These are phyloP conservation scores for Sesamia inferens DNA, from an alignment of 2,888 invertebrate species.

Conservation along the genomic window DNA sequence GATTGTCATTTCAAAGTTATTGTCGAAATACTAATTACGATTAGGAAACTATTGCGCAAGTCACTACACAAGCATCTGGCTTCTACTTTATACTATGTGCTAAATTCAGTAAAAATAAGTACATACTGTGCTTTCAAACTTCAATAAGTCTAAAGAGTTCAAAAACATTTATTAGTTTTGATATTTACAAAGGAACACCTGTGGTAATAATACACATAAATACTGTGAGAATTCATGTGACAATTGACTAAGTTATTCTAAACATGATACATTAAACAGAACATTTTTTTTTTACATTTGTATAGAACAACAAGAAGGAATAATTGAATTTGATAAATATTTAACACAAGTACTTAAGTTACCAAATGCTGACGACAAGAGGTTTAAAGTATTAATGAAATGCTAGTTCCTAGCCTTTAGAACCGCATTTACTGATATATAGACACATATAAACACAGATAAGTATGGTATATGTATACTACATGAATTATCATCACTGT, in stretches of 20 bases:
- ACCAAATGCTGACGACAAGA: slow-evolving; percentile 32
- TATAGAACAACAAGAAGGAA: not conserved
- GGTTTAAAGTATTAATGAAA: slow-evolving; percentile 21
- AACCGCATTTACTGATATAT: slow-evolving; percentile 5
- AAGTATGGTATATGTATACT: slow-evolving; percentile 35
- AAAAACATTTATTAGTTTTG: slow-evolving; percentile 47
- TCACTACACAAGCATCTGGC: slow-evolving; percentile 68
- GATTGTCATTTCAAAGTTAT: slow-evolving; percentile 73
- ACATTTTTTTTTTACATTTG: slow-evolving; percentile 12
- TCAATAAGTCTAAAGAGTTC: slow-evolving; percentile 37
- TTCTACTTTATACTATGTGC: slow-evolving; percentile 67
- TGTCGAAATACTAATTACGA: slow-evolving; percentile 69
- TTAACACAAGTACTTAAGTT: slow-evolving; percentile 17
- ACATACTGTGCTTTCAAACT: slow-evolving; percentile 65
- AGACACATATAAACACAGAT: slow-evolving; percentile 25
- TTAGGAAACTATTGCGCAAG: slow-evolving; percentile 60
- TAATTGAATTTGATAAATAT: slow-evolving; percentile 8
- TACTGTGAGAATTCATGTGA: slow-evolving; percentile 33
- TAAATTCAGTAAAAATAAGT: slow-evolving; percentile 65
- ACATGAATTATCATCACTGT: slow-evolving; percentile 27
- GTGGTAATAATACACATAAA: slow-evolving; percentile 45
- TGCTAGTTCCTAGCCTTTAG: slow-evolving; percentile 6
- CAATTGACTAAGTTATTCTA: slow-evolving; percentile 51
- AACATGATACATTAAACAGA: slow-evolving; percentile 23
- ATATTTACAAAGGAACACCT: slow-evolving; percentile 59